These are phyloP conservation scores for Eunapius fragilis DNA, from an alignment of 37 sponge, comb jelly and placozoan species.

Conservation along the genomic window DNA sequence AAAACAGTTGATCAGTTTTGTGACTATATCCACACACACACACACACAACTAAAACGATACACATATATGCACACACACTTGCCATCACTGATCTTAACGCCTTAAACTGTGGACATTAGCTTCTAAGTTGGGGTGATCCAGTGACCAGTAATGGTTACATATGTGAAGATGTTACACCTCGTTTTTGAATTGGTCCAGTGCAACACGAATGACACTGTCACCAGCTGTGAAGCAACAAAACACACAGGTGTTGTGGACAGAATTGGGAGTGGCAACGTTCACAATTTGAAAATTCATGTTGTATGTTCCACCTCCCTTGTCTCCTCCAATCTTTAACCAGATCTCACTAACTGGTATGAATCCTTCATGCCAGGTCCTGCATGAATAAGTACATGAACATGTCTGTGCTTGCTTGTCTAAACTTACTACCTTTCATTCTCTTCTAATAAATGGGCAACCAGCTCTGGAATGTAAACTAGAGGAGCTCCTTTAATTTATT, in stretches of 20 bases:
- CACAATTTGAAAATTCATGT: not conserved
- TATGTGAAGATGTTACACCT: not conserved
- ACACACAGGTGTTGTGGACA: not conserved
- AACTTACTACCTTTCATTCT: not conserved
- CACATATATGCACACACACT: too few species aligned
- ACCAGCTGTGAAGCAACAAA: not conserved
- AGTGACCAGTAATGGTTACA: too few species aligned
- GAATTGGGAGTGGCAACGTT: not conserved
- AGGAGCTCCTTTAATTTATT: too few species aligned
- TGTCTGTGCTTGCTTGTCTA: not conserved
- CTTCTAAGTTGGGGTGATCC: too few species aligned
- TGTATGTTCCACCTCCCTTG: not conserved
- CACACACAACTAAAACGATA: too few species aligned
- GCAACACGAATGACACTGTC: not conserved
- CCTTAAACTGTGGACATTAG: too few species aligned
- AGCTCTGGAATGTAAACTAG: too few species aligned
- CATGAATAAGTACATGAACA: not conserved
- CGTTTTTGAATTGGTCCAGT: not conserved
- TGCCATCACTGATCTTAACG: too few species aligned
- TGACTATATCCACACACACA: too few species aligned
- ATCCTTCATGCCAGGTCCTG: not conserved
- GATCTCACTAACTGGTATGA: not conserved
- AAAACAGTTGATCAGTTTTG: too few species aligned
- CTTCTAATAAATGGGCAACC: not conserved
- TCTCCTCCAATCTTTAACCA: not conserved